Evolutionary conservation across 2,888 invertebrate genomes (phyloP), one percentile per base, ranked within the genome.

Genomic region (Mystacides longicornis): DNA sequence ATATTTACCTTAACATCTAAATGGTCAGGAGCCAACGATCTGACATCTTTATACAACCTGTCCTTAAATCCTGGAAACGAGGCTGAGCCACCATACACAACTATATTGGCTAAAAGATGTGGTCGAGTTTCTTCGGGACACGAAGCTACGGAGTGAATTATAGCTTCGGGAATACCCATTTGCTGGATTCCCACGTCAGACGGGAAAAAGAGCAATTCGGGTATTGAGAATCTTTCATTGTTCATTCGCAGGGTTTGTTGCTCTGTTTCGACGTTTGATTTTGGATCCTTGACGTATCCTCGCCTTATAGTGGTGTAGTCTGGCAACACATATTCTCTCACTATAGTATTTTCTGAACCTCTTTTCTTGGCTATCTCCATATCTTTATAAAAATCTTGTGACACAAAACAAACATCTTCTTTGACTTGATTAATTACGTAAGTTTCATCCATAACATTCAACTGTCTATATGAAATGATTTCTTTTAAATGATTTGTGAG

Each of bases 371-470:
- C 83, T 48, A 80, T 80, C 55, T 80, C 78, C 83, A 95, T 86
- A 64, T 96, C 95, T 19, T 74, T 74, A 65, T 82, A 81, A 65
- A 95, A 93, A 67, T 97, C 79, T 62, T 82, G 78, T 0, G 96
- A 87, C 0, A 98, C 93, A 75, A 86, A 99, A 69, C 98, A 98
- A 0, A 90, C 85, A 69, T 99, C 98, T 72, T 99, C 99, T 71
- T 99, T 99, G 1, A 89, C 90, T 74, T 99, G 97, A 73, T 99
- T 99, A 48, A 99, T 93, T 0, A 99, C 95, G 73, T 91, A 95
- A 0, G 96, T 95, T 71, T 99, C 99, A 68, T 98, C 97, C 93
- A 97, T 94, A 0, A 99, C 96, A 76, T 99, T 93, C 46, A 98
- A 73, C 68, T 98, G 97, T 43, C 87, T 78, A 70, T 99, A 99